Base-by-base conservation (phyloP, 2,888 invertebrate genomes). In the Cantharis rufa region DNA sequence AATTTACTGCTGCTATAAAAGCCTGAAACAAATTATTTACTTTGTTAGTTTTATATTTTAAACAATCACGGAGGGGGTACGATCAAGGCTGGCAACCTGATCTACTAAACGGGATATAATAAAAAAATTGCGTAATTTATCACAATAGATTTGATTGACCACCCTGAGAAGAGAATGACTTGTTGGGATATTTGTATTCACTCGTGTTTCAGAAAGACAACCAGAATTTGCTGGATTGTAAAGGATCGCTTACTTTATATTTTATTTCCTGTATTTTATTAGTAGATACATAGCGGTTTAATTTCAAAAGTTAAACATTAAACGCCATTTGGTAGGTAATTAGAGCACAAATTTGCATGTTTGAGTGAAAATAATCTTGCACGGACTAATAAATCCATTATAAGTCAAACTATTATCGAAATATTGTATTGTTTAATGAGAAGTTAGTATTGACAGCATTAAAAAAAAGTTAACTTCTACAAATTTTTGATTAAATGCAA, bases 1-100 rank as follows among this genome's bases (percentile, higher is more conserved):
- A 91, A 78, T 89, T 89, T 70, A 95, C 93, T 61, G 95, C 95
- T 78, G 92, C 90, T 83, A 95, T 91, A 83, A 94, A 93, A 76
- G 93, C 94, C 95, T 95, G 89, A 0, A 48, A 48, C 48, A n/a
- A 48, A 48, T 48, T 0, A n/a, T 48, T 48, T 48, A 48, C 48
- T n/a, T n/a, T 48, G 10, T n/a, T 48, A 48, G n/a, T 48, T 48
- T 48, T n/a, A n/a, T 48, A 1, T n/a, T 48, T 48, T 48, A 48
- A n/a, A n/a, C n/a, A 7, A 48, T n/a, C 48, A n/a, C 13, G n/a
- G 48, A 9, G 2, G 32, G n/a, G 48, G n/a, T n/a, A n/a, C n/a
- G n/a, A 48, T n/a, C 48, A 48, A 48, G 48, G 48, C n/a, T 48
- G 48, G 48, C 5, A 48, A 48, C 48, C n/a, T n/a, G 48, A 48